Base-by-base conservation (phyloP, 2,113 vertebrate species). In the Petaurus breviceps region DNA sequence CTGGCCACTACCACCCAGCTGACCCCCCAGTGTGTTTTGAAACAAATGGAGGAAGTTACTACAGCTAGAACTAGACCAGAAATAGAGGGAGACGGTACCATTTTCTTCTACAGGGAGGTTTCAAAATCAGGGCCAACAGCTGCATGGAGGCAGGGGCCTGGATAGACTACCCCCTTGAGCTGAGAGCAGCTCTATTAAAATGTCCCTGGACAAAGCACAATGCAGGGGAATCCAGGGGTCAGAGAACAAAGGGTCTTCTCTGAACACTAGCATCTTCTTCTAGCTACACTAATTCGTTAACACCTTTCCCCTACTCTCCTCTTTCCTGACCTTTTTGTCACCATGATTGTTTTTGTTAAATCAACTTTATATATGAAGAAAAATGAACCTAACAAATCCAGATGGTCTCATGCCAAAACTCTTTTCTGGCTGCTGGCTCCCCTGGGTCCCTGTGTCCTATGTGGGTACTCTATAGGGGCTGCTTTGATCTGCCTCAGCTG, bases 401-500 rank as follows among this genome's bases (percentile, higher is more conserved):
- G 89, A 47, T 90, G 47, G 25, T 90, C 89, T 49, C 43, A 90
- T 77, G 77, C 91, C 89, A 92, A 51, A 53, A 89, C 12, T 53
- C 49, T 57, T 90, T 52, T 37, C 90, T 52, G 90, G 51, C 94
- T 7, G 28, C 84, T 22, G 5, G 31, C 91, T 77, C 26, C 90
- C 55, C 94, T 31, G 52, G 51, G 89, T 51, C 68, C 95, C 94
- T 19, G 0, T 77, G 53, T 94, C 95, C 8, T 90, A 89, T 93
- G 53, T 3, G 14, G 90, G 90, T 43, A n/a, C 68, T 95, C 94
- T 90, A 0, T 2, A 52, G 96, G 95, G 94, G 93, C 89, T 51
- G 49, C 68, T 96, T 95, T 23, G 53, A 52, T 68, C 57, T 19
- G 26, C 16, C 91, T 94, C 51, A 49, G 22, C 91, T 47, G 84